Percentiles rank a stretch among this genome's conserved stretches.
Evolutionary conservation across 2,888 invertebrate genomes (phyloP).

Genomic region (Andrena haemorrhoa): DNA sequence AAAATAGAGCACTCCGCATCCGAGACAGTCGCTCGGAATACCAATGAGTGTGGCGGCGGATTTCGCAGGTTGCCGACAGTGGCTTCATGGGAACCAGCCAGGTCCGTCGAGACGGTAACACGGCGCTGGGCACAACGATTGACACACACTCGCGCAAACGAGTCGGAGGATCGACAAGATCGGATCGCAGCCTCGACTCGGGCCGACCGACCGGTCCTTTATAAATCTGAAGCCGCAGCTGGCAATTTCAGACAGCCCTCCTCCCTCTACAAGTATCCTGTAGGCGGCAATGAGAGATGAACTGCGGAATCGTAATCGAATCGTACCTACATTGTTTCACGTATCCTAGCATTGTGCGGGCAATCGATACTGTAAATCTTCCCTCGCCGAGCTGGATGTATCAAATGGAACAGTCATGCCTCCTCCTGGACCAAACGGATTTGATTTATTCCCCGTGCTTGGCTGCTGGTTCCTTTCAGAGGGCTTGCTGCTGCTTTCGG

Average conservation of each 20-base stretch:
- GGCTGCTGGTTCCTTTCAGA: no score
- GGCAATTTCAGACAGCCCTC: slow-evolving; percentile 57
- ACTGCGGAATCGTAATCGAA: slow-evolving; percentile 69
- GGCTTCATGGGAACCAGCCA: slow-evolving; percentile 74
- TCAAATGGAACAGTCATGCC: slow-evolving; percentile 41
- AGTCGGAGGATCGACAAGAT: slow-evolving; percentile 67
- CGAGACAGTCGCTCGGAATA: slow-evolving; percentile 73
- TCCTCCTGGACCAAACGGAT: slow-evolving; percentile 27
- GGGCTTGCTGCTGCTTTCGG: no score
- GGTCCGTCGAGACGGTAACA: slow-evolving; percentile 43
- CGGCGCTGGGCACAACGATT: slow-evolving; percentile 55
- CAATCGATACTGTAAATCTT: slow-evolving; percentile 55
- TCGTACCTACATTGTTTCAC: slow-evolving; percentile 63
- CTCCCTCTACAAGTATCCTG: slow-evolving; percentile 41
- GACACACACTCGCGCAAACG: slow-evolving; percentile 61
- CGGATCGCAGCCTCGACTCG: slow-evolving; percentile 56
- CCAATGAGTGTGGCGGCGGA: slow-evolving; percentile 73
- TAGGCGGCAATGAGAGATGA: slow-evolving; percentile 68
- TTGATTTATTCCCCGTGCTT: background rate
- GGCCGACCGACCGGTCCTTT: slow-evolving; percentile 49
- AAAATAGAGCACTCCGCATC: slow-evolving; percentile 77
- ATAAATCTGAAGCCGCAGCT: slow-evolving; percentile 64
- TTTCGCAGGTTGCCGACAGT: slow-evolving; percentile 73
- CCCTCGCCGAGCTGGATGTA: slow-evolving; percentile 6
- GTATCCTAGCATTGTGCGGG: slow-evolving; percentile 41